Percentiles rank a stretch among this genome's conserved stretches.
Conservation (phyloP, 2,113 vertebrate species). For the Macquaria australasica region DNA sequence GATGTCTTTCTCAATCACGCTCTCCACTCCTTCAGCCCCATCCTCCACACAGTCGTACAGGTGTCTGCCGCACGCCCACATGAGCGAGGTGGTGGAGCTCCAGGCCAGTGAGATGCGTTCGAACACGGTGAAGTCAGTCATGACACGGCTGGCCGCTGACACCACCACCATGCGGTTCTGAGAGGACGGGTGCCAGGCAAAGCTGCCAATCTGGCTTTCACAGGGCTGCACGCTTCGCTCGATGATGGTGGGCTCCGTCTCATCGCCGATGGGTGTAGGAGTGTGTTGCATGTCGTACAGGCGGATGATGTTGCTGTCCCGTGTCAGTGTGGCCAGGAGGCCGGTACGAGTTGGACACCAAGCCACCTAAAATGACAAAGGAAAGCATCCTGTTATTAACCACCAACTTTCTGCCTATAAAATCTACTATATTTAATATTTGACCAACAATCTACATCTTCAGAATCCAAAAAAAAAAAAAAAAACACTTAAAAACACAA, state of each 20-base stretch:
- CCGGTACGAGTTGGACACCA: slow-evolving; percentile 98
- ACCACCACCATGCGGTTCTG: slow-evolving; percentile 99
- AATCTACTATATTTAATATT: neutral
- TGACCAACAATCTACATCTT: neutral
- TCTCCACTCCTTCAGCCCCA: slow-evolving; percentile 76
- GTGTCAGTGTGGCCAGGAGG: slow-evolving; percentile 94
- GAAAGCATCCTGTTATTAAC: neutral
- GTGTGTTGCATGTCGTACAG: slow-evolving; percentile 99
- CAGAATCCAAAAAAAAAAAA: neutral
- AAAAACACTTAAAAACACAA: neutral
- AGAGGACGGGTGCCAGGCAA: slow-evolving; percentile 97
- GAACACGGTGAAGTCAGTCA: slow-evolving; percentile 98
- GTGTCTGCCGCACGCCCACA: slow-evolving; percentile 98
- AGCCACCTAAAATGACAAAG: slow-evolving; percentile 81
- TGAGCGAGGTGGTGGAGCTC: slow-evolving; percentile 95
- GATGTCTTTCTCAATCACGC: slow-evolving; percentile 90
- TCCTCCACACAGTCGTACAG: slow-evolving; percentile 95
- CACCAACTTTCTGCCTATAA: neutral
- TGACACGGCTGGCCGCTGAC: slow-evolving; percentile 92
- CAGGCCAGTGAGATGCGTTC: slow-evolving; percentile 98
- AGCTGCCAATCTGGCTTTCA: slow-evolving; percentile 94
- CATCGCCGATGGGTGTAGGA: slow-evolving; percentile 95
- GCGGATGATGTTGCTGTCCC: slow-evolving; percentile 96
- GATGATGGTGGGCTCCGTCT: slow-evolving; percentile 98
- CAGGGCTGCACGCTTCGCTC: slow-evolving; percentile 97